Evolutionary conservation across 2,888 invertebrate genomes (phyloP), one percentile per base, ranked within the genome.

Genomic region (Mylabris sibirica): DNA sequence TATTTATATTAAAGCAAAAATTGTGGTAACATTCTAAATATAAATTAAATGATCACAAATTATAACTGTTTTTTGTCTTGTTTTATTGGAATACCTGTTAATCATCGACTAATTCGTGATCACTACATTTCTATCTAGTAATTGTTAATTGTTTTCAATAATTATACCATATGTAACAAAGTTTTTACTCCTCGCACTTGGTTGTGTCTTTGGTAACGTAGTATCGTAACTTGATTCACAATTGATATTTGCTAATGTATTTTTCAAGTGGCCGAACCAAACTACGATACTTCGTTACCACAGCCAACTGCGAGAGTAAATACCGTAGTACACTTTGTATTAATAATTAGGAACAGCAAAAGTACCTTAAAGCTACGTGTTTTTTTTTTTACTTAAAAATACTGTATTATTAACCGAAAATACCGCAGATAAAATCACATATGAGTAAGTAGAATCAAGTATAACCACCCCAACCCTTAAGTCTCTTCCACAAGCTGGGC

Each of bases 401-500:
- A 53, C 53, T 53, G 53, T 22, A 53, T 53, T 49, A 49, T 20
- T 53, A 53, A 53, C 53, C 53, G 12, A 11, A 53, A 11, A 22
- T n/a, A n/a, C 53, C 53, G 22, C 22, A 11, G 3, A 53, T 0
- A 11, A 20, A 49, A 53, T 53, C 53, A 53, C 49, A n/a, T n/a
- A n/a, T n/a, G n/a, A n/a, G n/a, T n/a, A 49, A 49, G 20, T 22
- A 17, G 5, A 53, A 2, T 53, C 53, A 53, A 24, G 53, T 22
- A 24, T 53, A 53, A 14, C 53, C 53, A 24, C 82, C 80, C 85
- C 85, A 85, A 68, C 85, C 84, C 78, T 85, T 85, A 67, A 85
- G 78, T 74, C 85, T 76, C 73, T 84, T 85, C 85, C 85, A 85
- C 66, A 85, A 77, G 75, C 85, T 85, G 34, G 85, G 85, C 73